Percentiles rank a stretch among this genome's conserved stretches.
phyloP scores from a whole-genome alignment of 2,113 vertebrate species.

The Fulmarus glacialis region DNA sequence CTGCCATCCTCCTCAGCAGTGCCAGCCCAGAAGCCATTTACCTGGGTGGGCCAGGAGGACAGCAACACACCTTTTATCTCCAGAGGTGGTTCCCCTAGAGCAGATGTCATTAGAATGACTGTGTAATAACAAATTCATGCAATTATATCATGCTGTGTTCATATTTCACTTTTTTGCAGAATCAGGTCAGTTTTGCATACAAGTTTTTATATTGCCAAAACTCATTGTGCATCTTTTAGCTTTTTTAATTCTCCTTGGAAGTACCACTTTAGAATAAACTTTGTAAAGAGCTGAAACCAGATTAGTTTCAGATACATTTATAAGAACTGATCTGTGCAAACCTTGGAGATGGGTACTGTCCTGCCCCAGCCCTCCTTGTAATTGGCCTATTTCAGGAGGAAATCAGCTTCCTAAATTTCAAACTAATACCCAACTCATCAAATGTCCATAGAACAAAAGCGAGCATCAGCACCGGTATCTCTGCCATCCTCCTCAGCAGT shows the following conservation, averaged over 20 bases:
- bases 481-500: not conserved
- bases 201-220: not conserved
- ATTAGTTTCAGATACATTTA: too few species aligned
- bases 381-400: not conserved
- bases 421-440: not conserved
- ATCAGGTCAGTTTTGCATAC: constrained; percentile 4
- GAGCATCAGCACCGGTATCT: not conserved
- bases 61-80: not conserved
- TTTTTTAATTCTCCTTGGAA: not conserved
- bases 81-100: not conserved
- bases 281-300: not conserved
- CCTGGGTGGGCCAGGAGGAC: not conserved
- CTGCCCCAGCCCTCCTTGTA: not conserved
- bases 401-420: not conserved
- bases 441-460: not conserved
- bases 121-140: not conserved
- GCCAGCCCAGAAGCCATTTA: not conserved
- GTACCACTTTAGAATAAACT: not conserved
- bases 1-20: not conserved
- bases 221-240: not conserved
- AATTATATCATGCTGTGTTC: constrained; percentile 38
- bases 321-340: not conserved
- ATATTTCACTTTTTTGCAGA: not conserved
- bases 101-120: not conserved
- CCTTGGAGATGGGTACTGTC: not conserved